These are phyloP conservation scores for Cotesia typhae DNA, from an alignment of 1,140 invertebrate genomes.

Conservation along the genomic window DNA sequence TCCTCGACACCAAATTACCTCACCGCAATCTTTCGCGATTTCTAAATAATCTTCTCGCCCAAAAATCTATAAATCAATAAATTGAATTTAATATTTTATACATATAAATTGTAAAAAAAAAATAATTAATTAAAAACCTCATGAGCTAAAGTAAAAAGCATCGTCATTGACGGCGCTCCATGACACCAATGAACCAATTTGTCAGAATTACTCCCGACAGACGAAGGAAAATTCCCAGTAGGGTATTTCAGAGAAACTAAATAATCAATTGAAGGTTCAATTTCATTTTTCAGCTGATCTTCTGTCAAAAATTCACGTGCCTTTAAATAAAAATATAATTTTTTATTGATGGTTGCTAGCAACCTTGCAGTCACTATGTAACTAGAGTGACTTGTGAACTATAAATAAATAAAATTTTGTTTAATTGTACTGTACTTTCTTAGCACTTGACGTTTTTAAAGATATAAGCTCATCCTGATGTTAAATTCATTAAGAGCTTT, in stretches of 20 bases:
- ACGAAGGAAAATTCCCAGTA: slow-evolving; percentile 90
- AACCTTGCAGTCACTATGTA: too few species aligned
- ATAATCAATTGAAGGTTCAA: slow-evolving; percentile 75
- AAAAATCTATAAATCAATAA: slow-evolving; percentile 70
- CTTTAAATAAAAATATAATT: slow-evolving; percentile 51
- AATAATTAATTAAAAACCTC: slow-evolving; percentile 62
- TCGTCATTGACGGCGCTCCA: slow-evolving; percentile 88
- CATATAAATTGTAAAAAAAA: too few species aligned
- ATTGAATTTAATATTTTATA: too few species aligned
- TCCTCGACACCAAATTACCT: slow-evolving; percentile 86
- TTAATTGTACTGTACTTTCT: too few species aligned
- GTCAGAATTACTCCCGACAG: slow-evolving; percentile 75
- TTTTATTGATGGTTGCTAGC: slow-evolving; percentile 1
- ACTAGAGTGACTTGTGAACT: too few species aligned
- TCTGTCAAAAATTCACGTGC: slow-evolving; percentile 66
- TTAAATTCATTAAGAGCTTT: too few species aligned
- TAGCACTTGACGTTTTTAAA: too few species aligned
- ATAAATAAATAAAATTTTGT: too few species aligned
- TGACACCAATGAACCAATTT: slow-evolving; percentile 95
- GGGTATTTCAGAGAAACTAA: slow-evolving; percentile 70
- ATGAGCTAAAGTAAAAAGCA: slow-evolving; percentile 79
- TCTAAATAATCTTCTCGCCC: slow-evolving; percentile 78
- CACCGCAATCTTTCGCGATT: slow-evolving; percentile 75
- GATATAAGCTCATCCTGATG: too few species aligned
- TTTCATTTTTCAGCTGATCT: slow-evolving; percentile 67